phyloP scores from a whole-genome alignment of 53 echinoderm and acorn worm genomes.

The Luidia sarsii region DNA sequence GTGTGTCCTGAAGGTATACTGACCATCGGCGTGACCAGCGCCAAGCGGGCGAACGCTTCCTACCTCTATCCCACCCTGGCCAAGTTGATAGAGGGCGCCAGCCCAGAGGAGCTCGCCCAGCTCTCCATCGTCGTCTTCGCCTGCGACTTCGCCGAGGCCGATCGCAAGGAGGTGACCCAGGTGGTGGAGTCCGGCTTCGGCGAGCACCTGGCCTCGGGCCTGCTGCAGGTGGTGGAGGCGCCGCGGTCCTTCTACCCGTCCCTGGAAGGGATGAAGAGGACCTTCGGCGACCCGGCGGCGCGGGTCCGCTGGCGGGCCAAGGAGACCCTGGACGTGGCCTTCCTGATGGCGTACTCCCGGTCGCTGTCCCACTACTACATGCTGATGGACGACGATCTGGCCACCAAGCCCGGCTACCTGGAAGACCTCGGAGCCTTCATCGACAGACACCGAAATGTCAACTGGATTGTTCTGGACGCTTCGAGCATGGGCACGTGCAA shows the following conservation, averaged over 20 bases:
- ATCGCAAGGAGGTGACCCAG: not conserved
- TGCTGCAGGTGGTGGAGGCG: conserved; percentile 14
- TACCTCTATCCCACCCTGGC: not conserved
- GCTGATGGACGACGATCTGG: conserved; percentile 10
- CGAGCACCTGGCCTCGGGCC: conserved; percentile 5
- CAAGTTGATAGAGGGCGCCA: not conserved
- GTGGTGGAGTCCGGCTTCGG: not conserved
- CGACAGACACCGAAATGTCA: not conserved
- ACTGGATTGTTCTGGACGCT: not conserved
- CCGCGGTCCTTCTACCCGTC: conserved; percentile 14
- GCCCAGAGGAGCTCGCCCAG: not conserved
- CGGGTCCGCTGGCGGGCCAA: conserved; percentile 10
- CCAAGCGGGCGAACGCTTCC: not conserved
- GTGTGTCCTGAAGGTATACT: not conserved
- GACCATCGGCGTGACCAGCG: not conserved
- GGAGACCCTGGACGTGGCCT: conserved; percentile 11
- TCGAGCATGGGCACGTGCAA: conserved; percentile 7
- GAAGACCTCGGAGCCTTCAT: not conserved
- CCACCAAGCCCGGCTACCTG: not conserved
- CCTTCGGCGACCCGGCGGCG: not conserved
- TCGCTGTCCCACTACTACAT: conserved; percentile 20
- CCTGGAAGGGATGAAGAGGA: not conserved
- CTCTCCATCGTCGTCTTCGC: conserved; percentile 16
- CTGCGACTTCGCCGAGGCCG: not conserved
- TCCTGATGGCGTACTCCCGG: conserved; percentile 1